Conservation (phyloP, 2,797 vertebrate genomes). For the Tapirus indicus region DNA sequence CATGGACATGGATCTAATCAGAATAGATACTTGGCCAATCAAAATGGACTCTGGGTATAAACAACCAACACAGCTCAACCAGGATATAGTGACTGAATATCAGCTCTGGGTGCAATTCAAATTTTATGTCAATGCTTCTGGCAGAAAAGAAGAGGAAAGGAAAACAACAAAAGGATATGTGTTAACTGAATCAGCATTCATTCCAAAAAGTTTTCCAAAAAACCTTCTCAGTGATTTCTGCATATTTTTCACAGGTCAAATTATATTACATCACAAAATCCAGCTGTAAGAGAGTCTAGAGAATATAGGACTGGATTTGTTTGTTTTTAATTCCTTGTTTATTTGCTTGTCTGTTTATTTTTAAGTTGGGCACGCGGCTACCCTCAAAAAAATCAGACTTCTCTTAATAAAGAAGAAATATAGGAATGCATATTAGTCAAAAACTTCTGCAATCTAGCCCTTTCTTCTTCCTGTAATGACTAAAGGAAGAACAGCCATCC, state of each 20-base stretch:
- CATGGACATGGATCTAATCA: not conserved
- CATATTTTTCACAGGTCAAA: not conserved
- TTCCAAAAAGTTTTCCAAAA: not conserved
- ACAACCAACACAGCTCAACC: not conserved
- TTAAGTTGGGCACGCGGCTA: not conserved
- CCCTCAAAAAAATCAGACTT: not conserved
- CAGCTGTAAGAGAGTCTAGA: not conserved
- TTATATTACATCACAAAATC: not conserved
- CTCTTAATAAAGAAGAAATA: constrained; percentile 1
- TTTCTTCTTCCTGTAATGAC: not conserved
- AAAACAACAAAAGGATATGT: not conserved
- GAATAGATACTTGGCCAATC: not conserved
- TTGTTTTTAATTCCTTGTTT: not conserved
- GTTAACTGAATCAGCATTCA: not conserved
- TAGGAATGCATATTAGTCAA: not conserved
- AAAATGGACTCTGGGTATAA: not conserved
- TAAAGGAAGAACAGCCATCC: not conserved
- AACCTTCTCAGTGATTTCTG: not conserved
- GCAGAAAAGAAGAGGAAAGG: not conserved
- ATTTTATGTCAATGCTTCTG: not conserved
- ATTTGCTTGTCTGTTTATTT: not conserved
- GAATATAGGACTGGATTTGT: not conserved
- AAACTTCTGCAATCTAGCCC: not conserved
- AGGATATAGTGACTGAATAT: not conserved
- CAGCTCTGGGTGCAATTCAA: not conserved